phyloP scores from a whole-genome alignment of 2,113 vertebrate genomes.

The Bubo scandiacus region DNA sequence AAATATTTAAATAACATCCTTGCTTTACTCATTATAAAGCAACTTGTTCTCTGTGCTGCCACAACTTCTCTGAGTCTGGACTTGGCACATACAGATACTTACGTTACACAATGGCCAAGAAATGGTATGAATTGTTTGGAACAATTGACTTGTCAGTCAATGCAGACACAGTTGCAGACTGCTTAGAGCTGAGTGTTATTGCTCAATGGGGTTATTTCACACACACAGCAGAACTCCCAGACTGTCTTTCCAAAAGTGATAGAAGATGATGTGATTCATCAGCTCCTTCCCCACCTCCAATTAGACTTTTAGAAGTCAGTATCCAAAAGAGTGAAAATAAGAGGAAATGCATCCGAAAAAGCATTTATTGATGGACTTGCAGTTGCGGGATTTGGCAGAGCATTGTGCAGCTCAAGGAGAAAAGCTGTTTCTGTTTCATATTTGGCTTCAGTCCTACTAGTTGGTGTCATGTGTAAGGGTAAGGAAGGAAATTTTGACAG shows the following conservation, averaged over 20 bases:
- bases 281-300: neutral
- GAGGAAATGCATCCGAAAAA: neutral
- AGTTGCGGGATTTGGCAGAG: neutral
- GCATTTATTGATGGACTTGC: neutral
- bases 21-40: neutral
- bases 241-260: neutral
- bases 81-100: neutral
- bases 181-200: neutral
- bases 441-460: neutral
- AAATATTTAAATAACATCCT: neutral
- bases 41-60: neutral
- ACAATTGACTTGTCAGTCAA: neutral
- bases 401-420: neutral
- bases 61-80: neutral
- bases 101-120: neutral
- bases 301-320: neutral
- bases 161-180: neutral
- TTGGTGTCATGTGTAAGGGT: neutral
- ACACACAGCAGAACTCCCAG: neutral
- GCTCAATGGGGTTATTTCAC: neutral
- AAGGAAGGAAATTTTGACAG: neutral
- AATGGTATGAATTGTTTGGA: neutral
- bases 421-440: neutral
- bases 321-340: neutral
- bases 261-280: neutral